phyloP scores from a whole-genome alignment of 1,140 invertebrate species.

The Drosophila novamexicana region DNA sequence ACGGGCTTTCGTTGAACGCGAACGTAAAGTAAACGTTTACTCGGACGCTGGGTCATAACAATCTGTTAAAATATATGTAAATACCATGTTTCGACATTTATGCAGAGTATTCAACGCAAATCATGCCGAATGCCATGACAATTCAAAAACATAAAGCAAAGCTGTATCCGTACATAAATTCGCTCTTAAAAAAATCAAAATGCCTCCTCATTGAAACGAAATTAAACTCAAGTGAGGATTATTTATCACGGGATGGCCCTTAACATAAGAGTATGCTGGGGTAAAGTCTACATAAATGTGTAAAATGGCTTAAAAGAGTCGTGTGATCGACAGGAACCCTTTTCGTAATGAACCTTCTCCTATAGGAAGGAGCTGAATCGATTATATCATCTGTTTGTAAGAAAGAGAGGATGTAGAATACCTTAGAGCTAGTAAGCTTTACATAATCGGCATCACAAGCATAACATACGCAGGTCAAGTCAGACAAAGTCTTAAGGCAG shows the following conservation, averaged over 20 bases:
- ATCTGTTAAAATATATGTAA: constrained; percentile 15
- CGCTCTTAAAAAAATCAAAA: constrained; percentile 63
- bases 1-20: not conserved
- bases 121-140: constrained; percentile 63
- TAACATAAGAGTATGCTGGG: too few relatives aligned
- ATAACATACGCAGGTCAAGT: too few relatives aligned
- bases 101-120: constrained; percentile 14
- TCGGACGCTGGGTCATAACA: constrained; percentile 14
- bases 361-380: too few relatives aligned
- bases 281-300: too few relatives aligned
- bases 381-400: too few relatives aligned
- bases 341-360: too few relatives aligned
- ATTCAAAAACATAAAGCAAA: constrained; percentile 38
- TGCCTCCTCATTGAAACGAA: constrained; percentile 62
- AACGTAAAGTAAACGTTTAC: constrained; percentile 29
- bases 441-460: too few relatives aligned
- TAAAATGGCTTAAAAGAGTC: too few relatives aligned
- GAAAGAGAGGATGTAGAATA: too few relatives aligned
- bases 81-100: constrained; percentile 26
- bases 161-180: constrained; percentile 19
- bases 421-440: too few relatives aligned
- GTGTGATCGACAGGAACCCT: too few relatives aligned
- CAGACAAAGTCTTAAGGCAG: too few relatives aligned
- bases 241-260: constrained; percentile 3
- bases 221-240: constrained; percentile 1